Percentiles rank a stretch among this genome's conserved stretches.
Evolutionary conservation across 2,797 vertebrate species (phyloP).

Genomic region (Lithobates pipiens): DNA sequence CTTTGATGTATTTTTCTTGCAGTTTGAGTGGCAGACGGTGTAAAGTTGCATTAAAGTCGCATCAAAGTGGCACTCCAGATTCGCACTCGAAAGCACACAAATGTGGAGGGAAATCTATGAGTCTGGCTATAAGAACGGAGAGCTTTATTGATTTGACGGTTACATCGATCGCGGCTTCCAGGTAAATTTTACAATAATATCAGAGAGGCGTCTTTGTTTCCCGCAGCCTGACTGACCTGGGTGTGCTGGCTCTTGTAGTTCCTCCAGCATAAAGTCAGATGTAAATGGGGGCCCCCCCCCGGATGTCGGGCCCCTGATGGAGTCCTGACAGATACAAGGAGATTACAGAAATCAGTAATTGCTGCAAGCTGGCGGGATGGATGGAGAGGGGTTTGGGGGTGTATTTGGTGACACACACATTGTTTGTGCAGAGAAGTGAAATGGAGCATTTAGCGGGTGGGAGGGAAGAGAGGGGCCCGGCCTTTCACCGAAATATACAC

Average conservation of each 20-base stretch:
- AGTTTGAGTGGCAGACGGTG: no score
- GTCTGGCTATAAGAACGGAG: no score
- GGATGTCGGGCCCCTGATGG: not conserved
- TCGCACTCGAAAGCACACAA: no score
- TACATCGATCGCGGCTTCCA: no score
- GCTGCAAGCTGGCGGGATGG: constrained; percentile 42
- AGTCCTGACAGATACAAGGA: constrained; percentile 16
- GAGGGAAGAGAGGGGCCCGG: constrained; percentile 35
- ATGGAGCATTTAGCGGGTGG: constrained; percentile 55
- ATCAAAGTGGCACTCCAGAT: no score
- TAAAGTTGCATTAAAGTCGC: no score
- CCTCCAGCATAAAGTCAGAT: not conserved
- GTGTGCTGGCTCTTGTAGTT: not conserved
- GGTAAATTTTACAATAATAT: not conserved
- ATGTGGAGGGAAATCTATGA: no score
- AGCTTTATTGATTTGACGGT: no score
- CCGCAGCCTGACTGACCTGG: not conserved
- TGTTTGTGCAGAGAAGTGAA: constrained; percentile 59
- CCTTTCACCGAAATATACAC: constrained; percentile 61
- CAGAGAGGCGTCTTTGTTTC: not conserved
- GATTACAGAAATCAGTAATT: constrained; percentile 44
- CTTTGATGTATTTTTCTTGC: no score
- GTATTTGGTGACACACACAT: constrained; percentile 56
- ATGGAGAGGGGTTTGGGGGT: constrained; percentile 21
- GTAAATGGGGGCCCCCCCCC: not conserved